These are phyloP conservation scores for Perca fluviatilis DNA, from an alignment of 2,113 vertebrate species.

Conservation along the genomic window DNA sequence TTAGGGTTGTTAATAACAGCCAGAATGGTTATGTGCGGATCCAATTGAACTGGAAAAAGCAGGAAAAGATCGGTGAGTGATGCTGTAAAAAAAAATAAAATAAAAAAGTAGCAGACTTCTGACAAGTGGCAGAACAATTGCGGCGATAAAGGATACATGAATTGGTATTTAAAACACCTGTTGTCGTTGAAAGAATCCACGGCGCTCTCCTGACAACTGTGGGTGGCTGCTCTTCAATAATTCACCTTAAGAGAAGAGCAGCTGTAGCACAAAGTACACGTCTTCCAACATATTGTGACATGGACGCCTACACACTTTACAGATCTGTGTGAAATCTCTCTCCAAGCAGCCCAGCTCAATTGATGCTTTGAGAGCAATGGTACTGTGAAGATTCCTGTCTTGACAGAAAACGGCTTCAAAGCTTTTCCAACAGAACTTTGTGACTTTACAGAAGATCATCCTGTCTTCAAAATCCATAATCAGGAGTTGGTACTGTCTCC, in stretches of 20 bases:
- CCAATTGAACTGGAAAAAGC: constrained; percentile 7
- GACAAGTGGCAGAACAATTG: constrained; percentile 34
- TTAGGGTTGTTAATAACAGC: constrained; percentile 61
- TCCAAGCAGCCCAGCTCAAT: constrained; percentile 60
- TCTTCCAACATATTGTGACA: constrained; percentile 64
- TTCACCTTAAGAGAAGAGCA: constrained; percentile 28
- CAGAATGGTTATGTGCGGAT: constrained; percentile 36
- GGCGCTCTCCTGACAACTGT: constrained; percentile 34
- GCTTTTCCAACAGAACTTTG: constrained; percentile 52
- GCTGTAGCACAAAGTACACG: constrained; percentile 54
- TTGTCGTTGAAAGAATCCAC: constrained; percentile 40
- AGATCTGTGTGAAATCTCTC: constrained; percentile 64
- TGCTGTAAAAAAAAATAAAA: neutral
- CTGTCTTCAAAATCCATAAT: constrained; percentile 61
- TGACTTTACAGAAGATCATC: constrained; percentile 59
- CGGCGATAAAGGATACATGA: constrained; percentile 9
- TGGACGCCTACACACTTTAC: constrained; percentile 59
- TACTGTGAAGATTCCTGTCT: constrained; percentile 56
- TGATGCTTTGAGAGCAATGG: constrained; percentile 57
- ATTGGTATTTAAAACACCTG: constrained; percentile 50
- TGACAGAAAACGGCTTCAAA: constrained; percentile 62
- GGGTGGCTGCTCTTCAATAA: constrained; percentile 32
- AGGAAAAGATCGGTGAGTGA: neutral
- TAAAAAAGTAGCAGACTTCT: neutral
- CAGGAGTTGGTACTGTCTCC: constrained; percentile 42